Conservation (phyloP, 2,113 vertebrate species). For the Prunella fulvescens region DNA sequence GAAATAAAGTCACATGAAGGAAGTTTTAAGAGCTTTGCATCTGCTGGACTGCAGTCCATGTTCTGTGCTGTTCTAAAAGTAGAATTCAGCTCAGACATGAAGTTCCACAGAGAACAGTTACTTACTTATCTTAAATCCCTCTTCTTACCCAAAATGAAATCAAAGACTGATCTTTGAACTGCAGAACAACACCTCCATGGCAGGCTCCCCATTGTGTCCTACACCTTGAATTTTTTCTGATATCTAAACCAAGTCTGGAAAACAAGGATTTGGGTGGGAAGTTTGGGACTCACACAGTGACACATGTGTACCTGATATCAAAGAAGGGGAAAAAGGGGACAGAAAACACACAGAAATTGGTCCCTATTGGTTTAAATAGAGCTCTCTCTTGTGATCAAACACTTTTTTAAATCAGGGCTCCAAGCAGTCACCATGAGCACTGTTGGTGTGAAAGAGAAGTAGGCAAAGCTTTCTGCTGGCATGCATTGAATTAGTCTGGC, state of each 20-base stretch:
- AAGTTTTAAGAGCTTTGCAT: background rate
- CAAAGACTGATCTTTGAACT: background rate
- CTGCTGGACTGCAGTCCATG: background rate
- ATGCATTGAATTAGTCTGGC: rapidly evolving
- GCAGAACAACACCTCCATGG: background rate
- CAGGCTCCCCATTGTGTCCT: background rate
- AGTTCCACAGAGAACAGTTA: background rate
- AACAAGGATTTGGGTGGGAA: background rate
- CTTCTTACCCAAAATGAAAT: background rate
- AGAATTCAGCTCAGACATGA: background rate
- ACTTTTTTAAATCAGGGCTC: background rate
- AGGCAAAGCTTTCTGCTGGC: background rate
- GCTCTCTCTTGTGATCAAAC: background rate
- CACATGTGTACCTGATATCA: too few species aligned
- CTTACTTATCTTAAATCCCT: background rate
- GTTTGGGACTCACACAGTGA: background rate
- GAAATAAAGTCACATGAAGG: background rate
- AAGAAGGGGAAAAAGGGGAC: background rate
- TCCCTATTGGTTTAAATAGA: background rate
- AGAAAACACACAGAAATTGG: background rate
- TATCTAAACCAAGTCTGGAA: background rate
- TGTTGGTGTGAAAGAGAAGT: background rate
- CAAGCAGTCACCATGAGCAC: background rate
- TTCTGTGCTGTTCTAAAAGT: background rate
- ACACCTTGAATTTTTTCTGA: background rate